Evolutionary conservation across 2,113 vertebrate genomes (phyloP), one percentile per base, ranked within the genome.

Genomic region (Peromyscus leucopus): DNA sequence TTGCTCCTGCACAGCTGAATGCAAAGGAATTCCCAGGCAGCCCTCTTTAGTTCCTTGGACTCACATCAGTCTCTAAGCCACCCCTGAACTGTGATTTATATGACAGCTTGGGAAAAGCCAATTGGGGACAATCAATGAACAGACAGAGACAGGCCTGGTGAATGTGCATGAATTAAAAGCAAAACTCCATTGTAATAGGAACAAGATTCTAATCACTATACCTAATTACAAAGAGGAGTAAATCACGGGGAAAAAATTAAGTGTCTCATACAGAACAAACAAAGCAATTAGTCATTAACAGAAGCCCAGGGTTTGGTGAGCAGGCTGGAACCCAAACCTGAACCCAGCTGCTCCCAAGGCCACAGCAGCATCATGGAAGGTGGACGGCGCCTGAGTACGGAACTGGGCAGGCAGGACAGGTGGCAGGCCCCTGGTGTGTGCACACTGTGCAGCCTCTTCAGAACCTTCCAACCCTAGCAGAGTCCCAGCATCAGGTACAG

Each of bases 181-280:
- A 97, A 97, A 97, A 97, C 96, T 90, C 93, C 94, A 94, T 75
- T 97, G 96, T 96, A 96, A 98, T 85, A 95, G 88, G 97, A 97
- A 98, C 96, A 98, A 97, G 98, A 98, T 98, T 97, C 97, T 98
- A 98, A 97, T 98, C 98, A 97, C 97, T 97, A 94, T 72, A 97
- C 97, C 96, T 98, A 98, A 98, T 98, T 98, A 97, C 96, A 94
- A 98, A 96, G 91, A 97, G 89, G 86, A 96, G 97, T 98, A 97
- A 96, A 98, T 96, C 96, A 94, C 51, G 88, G 93, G 16, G n/a
- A 96, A 94, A 97, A 98, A 96, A 94, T 91, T 95, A 96, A 97
- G 96, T 97, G 97, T 97, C 95, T 97, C 94, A 79, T 91, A 95
- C 69, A 96, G 93, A 98, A 96, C 94, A 98, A 98, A 98, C 97